These are phyloP conservation scores for Lutraria lutraria DNA, from an alignment of 2,888 invertebrate genomes.

Conservation along the genomic window DNA sequence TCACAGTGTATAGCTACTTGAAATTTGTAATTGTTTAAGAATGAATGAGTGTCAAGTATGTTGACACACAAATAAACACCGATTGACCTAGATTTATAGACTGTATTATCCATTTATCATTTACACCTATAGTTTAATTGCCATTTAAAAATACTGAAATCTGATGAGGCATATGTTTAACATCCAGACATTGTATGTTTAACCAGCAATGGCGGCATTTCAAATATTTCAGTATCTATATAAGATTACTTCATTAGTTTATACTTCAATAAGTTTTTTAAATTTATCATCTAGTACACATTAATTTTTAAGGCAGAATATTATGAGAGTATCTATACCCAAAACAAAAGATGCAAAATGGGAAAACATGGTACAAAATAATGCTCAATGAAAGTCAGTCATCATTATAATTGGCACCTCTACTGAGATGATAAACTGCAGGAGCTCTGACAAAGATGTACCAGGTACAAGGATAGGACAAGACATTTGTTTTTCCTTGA, in stretches of 20 bases:
- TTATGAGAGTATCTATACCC: background rate
- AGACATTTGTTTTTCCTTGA: too few species aligned
- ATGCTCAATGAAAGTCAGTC: too few species aligned
- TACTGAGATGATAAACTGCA: too few species aligned
- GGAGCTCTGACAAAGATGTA: too few species aligned
- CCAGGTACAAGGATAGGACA: too few species aligned
- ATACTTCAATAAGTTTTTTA: background rate
- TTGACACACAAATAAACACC: background rate
- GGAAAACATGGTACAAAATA: too few species aligned
- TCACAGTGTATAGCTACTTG: background rate
- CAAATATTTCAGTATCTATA: slow-evolving; percentile 6
- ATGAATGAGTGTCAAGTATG: background rate
- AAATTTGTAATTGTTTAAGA: background rate
- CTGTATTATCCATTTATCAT: background rate
- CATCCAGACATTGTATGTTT: background rate
- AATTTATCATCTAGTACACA: background rate
- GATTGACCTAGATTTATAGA: background rate
- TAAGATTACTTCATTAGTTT: background rate
- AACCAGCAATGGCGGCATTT: background rate
- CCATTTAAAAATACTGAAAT: background rate
- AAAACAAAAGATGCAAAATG: too few species aligned
- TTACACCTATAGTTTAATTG: slow-evolving; percentile 3
- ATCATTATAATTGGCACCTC: too few species aligned
- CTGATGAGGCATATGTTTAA: background rate
- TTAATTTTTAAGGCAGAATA: background rate